Percentiles rank a stretch among this genome's conserved stretches.
Conservation (phyloP, 2,888 invertebrate species). For the Hypercompe scribonia region DNA sequence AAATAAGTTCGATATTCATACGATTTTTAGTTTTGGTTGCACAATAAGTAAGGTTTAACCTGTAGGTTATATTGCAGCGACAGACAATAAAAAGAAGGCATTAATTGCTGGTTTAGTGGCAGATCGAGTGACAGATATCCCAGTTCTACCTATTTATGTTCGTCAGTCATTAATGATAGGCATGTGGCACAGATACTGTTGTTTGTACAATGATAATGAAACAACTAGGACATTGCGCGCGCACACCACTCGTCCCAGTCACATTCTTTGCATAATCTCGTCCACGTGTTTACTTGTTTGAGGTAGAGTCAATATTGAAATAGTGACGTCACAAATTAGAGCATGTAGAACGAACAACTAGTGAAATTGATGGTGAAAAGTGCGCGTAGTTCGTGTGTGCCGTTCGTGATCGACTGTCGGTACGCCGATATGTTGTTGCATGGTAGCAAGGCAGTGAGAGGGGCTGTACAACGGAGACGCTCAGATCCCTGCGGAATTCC, state of each 20-base stretch:
- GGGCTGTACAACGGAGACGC: slow-evolving; percentile 84
- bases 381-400: slow-evolving; percentile 63
- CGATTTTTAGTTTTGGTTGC: slow-evolving; percentile 9
- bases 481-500: slow-evolving; percentile 82
- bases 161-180: slow-evolving; percentile 63
- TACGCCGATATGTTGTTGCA: slow-evolving; percentile 83
- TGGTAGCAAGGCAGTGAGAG: slow-evolving; percentile 73
- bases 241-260: slow-evolving; percentile 51
- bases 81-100: slow-evolving; percentile 36
- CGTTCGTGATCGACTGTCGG: slow-evolving; percentile 64
- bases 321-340: slow-evolving; percentile 50
- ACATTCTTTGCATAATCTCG: slow-evolving; percentile 57
- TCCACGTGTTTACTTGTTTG: slow-evolving; percentile 62
- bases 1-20: neutral
- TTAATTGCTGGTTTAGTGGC: slow-evolving; percentile 35
- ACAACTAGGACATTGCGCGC: slow-evolving; percentile 65
- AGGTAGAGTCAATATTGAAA: slow-evolving; percentile 26
- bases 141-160: slow-evolving; percentile 60
- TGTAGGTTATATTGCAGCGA: slow-evolving; percentile 23
- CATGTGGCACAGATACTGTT: slow-evolving; percentile 69
- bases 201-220: slow-evolving; percentile 79
- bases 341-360: slow-evolving; percentile 51
- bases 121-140: slow-evolving; percentile 59
- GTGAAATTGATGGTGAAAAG: slow-evolving; percentile 63
- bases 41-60: slow-evolving; percentile 13